These are phyloP conservation scores for Reticulitermes speratus DNA, from an alignment of 1,140 invertebrate species.

Conservation along the genomic window DNA sequence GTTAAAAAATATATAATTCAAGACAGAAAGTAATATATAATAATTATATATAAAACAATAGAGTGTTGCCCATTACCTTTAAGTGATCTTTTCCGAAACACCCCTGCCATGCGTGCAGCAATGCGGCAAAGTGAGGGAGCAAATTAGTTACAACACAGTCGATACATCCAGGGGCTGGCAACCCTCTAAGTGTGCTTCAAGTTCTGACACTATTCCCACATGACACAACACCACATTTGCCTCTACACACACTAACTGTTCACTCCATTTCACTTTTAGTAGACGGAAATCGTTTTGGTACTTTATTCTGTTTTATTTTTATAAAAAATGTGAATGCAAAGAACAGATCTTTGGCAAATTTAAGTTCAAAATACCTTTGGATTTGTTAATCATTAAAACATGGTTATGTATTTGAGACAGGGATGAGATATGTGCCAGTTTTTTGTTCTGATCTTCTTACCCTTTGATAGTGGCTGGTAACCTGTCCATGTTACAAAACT, in stretches of 20 bases:
- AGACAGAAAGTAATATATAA: constrained; percentile 37
- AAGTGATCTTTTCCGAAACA: constrained; percentile 91
- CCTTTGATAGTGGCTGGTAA: background rate
- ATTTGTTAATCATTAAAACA: background rate
- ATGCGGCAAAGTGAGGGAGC: constrained; percentile 40
- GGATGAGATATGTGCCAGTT: background rate
- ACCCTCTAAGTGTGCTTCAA: constrained; percentile 22
- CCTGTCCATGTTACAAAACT: background rate
- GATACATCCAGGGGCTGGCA: constrained; percentile 33
- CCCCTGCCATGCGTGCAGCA: constrained; percentile 60
- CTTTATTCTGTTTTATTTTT: background rate
- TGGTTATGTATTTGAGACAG: background rate
- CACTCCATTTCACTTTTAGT: constrained; percentile 2
- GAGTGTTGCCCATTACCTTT: constrained; percentile 64
- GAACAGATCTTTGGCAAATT: background rate
- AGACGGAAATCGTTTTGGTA: background rate
- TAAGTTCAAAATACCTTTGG: background rate
- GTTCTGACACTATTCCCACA: background rate
- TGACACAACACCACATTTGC: background rate
- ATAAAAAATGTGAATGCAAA: background rate
- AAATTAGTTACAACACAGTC: constrained; percentile 32
- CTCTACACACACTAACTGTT: background rate
- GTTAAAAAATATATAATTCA: constrained; percentile 33
- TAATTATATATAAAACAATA: constrained; percentile 34
- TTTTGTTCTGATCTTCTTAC: background rate